Conservation (phyloP, 1,140 invertebrate genomes). For the Galendromus occidentalis region DNA sequence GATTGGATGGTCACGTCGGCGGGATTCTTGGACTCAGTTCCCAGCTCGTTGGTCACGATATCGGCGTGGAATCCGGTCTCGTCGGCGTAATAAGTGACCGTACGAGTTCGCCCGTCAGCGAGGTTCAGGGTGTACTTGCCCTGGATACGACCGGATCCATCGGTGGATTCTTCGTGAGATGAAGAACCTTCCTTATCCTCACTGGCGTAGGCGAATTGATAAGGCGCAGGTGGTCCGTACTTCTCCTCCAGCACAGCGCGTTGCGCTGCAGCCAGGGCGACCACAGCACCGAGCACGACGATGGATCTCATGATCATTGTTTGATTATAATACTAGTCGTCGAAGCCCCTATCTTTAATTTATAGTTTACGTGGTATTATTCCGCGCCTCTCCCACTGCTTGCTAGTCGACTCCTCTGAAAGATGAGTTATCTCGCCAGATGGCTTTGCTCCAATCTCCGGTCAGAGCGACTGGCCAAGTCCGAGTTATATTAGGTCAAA, state of each 20-base stretch:
- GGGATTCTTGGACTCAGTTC: constrained; percentile 12
- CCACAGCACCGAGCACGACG: background rate
- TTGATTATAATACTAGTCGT: no score
- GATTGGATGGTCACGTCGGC: constrained; percentile 14
- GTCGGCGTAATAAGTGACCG: constrained; percentile 14
- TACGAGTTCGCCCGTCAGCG: constrained; percentile 1
- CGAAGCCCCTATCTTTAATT: no score
- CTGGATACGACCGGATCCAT: constrained; percentile 13
- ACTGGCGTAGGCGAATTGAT: constrained; percentile 9
- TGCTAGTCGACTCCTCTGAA: no score
- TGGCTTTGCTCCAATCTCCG: no score
- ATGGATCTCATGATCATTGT: background rate
- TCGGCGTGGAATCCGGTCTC: constrained; percentile 14
- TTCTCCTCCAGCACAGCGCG: background rate
- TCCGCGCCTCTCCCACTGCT: no score
- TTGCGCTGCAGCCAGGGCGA: background rate
- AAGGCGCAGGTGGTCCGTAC: background rate
- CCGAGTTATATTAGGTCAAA: no score
- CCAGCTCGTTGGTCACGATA: constrained; percentile 15
- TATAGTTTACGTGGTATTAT: no score
- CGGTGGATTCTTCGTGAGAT: constrained; percentile 11
- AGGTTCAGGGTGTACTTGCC: constrained; percentile 16
- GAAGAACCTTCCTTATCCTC: constrained; percentile 14
- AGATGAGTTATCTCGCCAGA: no score
- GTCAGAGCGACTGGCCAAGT: no score